A percentile compares a stretch with the other conserved stretches of the same genome.
These are phyloP conservation scores for Acanthosepion esculentum DNA, from an alignment of 2,888 invertebrate species.

Conservation along the genomic window DNA sequence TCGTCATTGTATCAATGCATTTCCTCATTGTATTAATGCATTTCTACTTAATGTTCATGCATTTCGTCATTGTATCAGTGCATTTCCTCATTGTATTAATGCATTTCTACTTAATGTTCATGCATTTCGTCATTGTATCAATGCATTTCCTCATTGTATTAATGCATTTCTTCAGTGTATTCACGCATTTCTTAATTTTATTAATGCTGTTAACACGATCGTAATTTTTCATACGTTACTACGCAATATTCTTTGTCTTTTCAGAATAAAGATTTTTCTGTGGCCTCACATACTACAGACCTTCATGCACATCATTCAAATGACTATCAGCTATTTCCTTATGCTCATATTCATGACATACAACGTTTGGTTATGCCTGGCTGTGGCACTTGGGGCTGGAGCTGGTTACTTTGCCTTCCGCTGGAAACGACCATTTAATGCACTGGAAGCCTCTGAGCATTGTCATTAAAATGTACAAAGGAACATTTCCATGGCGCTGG, in stretches of 20 bases:
- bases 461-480: background rate
- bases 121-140: no score
- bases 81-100: no score
- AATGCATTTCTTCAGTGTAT: no score
- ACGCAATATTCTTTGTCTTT: background rate
- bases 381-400: conserved; percentile 89
- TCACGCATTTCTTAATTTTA: no score
- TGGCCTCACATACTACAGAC: conserved; percentile 89
- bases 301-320: conserved; percentile 88
- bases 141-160: no score
- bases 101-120: no score
- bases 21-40: no score
- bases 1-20: no score
- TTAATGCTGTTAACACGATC: background rate
- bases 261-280: conserved; percentile 83
- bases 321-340: conserved; percentile 90
- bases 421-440: conserved; percentile 83
- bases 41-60: no score
- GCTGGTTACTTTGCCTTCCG: conserved; percentile 94
- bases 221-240: background rate
- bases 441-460: background rate
- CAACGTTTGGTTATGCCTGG: conserved; percentile 92
- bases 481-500: background rate
- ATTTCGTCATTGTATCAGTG: no score
- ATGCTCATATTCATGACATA: conserved; percentile 98